phyloP scores from a whole-genome alignment of 2,888 invertebrate genomes.

The Dryococelus australis region DNA sequence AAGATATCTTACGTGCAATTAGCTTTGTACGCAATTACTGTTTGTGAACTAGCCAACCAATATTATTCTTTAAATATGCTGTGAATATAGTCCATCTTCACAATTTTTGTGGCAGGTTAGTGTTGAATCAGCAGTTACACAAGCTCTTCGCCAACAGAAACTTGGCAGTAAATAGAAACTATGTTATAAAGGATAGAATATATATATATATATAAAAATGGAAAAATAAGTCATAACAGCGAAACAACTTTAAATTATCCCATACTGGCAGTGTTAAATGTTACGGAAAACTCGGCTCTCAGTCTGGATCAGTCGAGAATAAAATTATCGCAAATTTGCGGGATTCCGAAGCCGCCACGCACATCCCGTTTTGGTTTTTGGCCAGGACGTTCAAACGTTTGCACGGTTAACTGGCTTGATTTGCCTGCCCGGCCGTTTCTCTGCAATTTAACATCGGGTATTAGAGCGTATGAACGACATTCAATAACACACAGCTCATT shows the following conservation, averaged over 20 bases:
- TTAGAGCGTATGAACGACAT: background rate
- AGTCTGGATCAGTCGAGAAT: background rate
- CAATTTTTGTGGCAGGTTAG: too few species aligned
- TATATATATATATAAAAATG: too few species aligned
- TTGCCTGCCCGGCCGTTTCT: background rate
- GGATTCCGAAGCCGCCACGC: background rate
- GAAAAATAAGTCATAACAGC: too few species aligned
- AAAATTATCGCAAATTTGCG: background rate
- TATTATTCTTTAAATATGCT: too few species aligned
- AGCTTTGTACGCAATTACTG: too few species aligned
- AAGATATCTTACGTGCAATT: too few species aligned
- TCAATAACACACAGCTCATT: background rate
- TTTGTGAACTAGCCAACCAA: too few species aligned
- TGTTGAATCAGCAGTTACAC: too few species aligned
- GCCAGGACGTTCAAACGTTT: background rate
- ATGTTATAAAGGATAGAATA: too few species aligned
- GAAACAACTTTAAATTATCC: background rate
- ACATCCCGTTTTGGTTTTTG: background rate
- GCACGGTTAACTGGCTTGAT: background rate
- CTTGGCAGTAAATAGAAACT: too few species aligned
- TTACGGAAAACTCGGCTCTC: background rate
- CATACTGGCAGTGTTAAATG: background rate
- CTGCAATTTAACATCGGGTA: background rate
- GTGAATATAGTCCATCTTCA: too few species aligned
- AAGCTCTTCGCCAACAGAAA: too few species aligned